Evolutionary conservation across 1,140 invertebrate genomes (phyloP), one percentile per base, ranked within the genome.

Genomic region (Choristoneura fumiferana): DNA sequence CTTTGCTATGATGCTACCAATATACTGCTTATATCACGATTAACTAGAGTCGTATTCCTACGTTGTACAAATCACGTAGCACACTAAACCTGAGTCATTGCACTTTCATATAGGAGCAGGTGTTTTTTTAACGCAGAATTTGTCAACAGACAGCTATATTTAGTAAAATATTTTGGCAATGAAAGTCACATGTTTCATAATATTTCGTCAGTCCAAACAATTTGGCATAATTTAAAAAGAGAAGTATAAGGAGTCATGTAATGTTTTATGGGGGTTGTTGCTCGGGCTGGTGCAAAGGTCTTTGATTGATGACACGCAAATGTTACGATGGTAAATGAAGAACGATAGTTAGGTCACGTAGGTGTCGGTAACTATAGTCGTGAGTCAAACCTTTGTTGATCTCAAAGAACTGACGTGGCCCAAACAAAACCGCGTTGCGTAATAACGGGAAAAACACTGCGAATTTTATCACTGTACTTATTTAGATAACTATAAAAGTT

Each of bases 331-430:
- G 22, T n/a, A n/a, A n/a, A n/a, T n/a, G n/a, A 40, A 17, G 40
- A 45, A 45, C 40, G 17, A 10, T 22, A 9, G 0, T n/a, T 15
- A 18, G 17, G 17, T 45, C 40, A 45, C 40, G 40, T 45, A 45
- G 18, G 22, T 3, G 2, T 29, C 22, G n/a, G n/a, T n/a, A 29
- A 2, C 22, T 29, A 29, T 2, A 2, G 22, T 0, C 40, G 1
- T 45, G 40, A 45, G 17, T 45, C 40, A 45, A 45, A 45, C 18
- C 40, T 45, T 45, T 45, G 40, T 45, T 45, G 40, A 18, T 17
- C 10, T 18, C 8, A 45, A 10, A 10, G 40, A 1, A 17, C 40
- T 45, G 40, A 45, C 40, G 40, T 45, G 40, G 40, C 40, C 17
- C 15, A 45, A 45, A 53, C 34, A 34, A 14, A 39, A 13, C 34